A percentile compares a stretch with the other conserved stretches of the same genome.
Conservation (phyloP, 2,797 vertebrate genomes). For the Paedocypris micromegethes region DNA sequence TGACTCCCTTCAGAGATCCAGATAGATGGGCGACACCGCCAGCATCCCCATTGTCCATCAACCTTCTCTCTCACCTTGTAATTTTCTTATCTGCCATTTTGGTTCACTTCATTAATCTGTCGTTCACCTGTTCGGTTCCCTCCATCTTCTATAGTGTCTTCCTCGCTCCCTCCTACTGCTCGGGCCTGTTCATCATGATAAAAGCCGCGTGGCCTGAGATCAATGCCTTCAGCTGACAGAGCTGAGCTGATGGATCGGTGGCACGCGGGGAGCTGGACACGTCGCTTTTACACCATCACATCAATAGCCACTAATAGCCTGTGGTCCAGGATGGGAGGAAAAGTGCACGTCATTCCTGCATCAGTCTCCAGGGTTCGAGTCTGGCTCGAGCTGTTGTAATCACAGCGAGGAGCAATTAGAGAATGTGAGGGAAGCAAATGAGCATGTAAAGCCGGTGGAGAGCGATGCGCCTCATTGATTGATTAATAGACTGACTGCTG, state of each 20-base stretch:
- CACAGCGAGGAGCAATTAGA: constrained; percentile 44
- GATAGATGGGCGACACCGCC: constrained; percentile 2
- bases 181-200: constrained; percentile 25
- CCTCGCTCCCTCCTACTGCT: constrained; percentile 3
- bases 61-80: constrained; percentile 31
- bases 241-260: constrained; percentile 24
- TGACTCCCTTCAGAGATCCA: constrained; percentile 1
- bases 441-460: constrained; percentile 46
- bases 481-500: constrained; percentile 52
- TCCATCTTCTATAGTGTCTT: constrained; percentile 3
- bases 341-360: background rate
- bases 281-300: constrained; percentile 5
- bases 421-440: constrained; percentile 44
- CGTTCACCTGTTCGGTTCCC: constrained; percentile 28
- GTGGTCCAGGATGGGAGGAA: constrained; percentile 11
- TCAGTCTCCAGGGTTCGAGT: background rate
- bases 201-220: constrained; percentile 19
- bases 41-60: constrained; percentile 33
- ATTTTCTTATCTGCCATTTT: constrained; percentile 34
- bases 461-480: constrained; percentile 45
- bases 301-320: constrained; percentile 28
- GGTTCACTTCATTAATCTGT: constrained; percentile 31
- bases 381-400: constrained; percentile 32
- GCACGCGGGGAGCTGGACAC: constrained; percentile 4
- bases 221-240: constrained; percentile 8